phyloP scores from a whole-genome alignment of 2,113 vertebrate genomes.

The Aythya baeri region DNA sequence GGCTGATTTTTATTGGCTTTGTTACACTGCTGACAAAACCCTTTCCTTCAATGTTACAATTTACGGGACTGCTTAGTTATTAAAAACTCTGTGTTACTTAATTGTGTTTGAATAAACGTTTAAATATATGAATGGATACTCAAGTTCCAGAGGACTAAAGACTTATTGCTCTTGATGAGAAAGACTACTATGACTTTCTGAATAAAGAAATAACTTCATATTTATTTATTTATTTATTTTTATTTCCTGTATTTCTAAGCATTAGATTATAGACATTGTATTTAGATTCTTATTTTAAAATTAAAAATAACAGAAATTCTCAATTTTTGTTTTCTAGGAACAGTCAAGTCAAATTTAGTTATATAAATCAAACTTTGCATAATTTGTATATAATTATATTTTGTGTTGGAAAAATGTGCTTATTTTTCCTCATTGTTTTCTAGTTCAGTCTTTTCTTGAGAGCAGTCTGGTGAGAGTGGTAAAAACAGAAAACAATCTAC shows the following conservation, averaged over 20 bases:
- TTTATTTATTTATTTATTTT: too few species aligned
- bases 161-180: not conserved
- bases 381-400: not conserved
- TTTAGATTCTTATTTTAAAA: not conserved
- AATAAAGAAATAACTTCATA: not conserved
- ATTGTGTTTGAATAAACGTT: not conserved
- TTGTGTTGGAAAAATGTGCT: not conserved
- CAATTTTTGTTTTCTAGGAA: not conserved
- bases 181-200: not conserved
- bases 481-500: not conserved
- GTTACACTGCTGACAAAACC: not conserved
- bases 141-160: not conserved
- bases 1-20: not conserved
- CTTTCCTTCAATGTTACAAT: not conserved
- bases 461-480: not conserved
- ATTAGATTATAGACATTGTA: not conserved
- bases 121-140: not conserved
- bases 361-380: not conserved
- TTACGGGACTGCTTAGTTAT: not conserved
- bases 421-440: not conserved
- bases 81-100: not conserved
- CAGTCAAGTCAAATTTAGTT: not conserved
- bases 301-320: not conserved
- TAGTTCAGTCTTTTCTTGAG: not conserved
- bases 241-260: not conserved